Percentiles rank a stretch among this genome's conserved stretches.
These are phyloP conservation scores for Ceramica pisi DNA, from an alignment of 2,888 invertebrate genomes.

Conservation along the genomic window DNA sequence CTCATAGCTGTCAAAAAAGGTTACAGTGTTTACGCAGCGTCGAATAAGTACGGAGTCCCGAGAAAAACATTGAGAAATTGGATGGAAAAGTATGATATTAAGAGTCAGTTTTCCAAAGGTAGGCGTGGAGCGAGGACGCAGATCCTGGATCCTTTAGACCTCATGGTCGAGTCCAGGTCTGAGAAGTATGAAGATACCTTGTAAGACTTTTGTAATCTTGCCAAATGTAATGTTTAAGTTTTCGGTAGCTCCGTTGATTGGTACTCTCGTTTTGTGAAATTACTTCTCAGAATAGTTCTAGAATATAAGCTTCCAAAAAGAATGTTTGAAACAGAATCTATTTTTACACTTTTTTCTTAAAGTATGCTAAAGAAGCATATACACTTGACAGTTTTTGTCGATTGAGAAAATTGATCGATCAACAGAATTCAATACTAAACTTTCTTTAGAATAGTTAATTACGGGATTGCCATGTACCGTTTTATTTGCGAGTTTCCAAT, in stretches of 20 bases:
- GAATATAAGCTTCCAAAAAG: not conserved
- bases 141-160: conserved; percentile 83
- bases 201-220: conserved; percentile 49
- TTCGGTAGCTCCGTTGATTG: conserved; percentile 22
- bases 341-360: conserved; percentile 4
- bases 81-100: conserved; percentile 91
- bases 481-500: too few species aligned
- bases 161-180: conserved; percentile 80
- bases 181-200: conserved; percentile 77
- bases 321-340: not conserved
- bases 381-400: conserved; percentile 15
- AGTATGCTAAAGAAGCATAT: not conserved
- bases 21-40: conserved; percentile 90
- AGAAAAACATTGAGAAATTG: conserved; percentile 90
- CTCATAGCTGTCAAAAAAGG: conserved; percentile 89
- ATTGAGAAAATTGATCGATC: not conserved
- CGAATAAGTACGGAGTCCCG: conserved; percentile 90
- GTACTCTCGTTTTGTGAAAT: conserved; percentile 27
- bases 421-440: not conserved
- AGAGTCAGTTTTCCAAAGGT: conserved; percentile 89
- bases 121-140: conserved; percentile 83
- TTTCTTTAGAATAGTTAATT: too few species aligned
- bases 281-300: not conserved
- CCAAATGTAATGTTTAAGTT: conserved; percentile 48
- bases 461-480: too few species aligned